Evolutionary conservation across 2,113 vertebrate genomes (phyloP).

Genomic region (sheep (Ovis aries)): ARS-UI_Ramb_v3.0 NC_056054.1:90102001-90102500

Average conservation of each 20-base stretch:
- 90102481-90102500: neutral
- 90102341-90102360: neutral
- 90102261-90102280: neutral
- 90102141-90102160: neutral
- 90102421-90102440: neutral
- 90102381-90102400: neutral
- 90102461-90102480: neutral
- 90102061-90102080: neutral
- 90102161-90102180: neutral
- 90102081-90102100: neutral
- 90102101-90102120: neutral
- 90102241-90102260: neutral
- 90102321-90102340: neutral
- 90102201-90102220: neutral
- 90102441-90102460: neutral
- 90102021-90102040: neutral
- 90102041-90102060: neutral
- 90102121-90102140: neutral
- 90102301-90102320: neutral
- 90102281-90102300: constrained; percentile 29
- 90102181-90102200: neutral
- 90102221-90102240: constrained; percentile 35
- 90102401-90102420: neutral
- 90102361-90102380: neutral
- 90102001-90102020: neutral